Conservation (phyloP, 2,113 vertebrate species). For the Oriolus oriolus region DNA sequence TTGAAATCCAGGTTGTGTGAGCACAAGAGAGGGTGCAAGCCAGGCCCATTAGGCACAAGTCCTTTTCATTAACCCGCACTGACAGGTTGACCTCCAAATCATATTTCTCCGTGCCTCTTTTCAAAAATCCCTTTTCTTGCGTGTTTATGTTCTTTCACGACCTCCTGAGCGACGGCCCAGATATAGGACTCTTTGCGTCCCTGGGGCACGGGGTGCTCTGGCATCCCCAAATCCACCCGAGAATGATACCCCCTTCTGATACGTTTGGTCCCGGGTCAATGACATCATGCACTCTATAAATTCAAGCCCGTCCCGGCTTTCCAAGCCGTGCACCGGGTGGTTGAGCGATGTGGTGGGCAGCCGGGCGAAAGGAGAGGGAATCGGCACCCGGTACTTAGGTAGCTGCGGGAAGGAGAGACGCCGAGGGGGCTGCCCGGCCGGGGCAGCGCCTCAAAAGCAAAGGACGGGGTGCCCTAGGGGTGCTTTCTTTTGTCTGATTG, state of each 20-base stretch:
- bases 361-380: neutral
- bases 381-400: neutral
- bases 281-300: conserved; percentile 28
- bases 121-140: neutral
- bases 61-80: conserved; percentile 37
- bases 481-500: neutral
- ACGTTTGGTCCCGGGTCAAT: neutral
- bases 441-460: neutral
- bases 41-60: neutral
- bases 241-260: neutral
- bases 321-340: neutral
- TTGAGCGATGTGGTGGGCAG: neutral
- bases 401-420: neutral
- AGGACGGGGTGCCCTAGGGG: neutral
- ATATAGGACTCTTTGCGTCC: rapidly evolving
- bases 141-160: rapidly evolving
- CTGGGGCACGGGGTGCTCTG: neutral
- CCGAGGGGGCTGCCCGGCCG: no score
- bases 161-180: rapidly evolving
- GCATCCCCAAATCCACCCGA: neutral
- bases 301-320: neutral
- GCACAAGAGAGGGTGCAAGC: neutral
- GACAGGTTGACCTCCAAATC: conserved; percentile 47
- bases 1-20: neutral
- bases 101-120: conserved; percentile 12